These are phyloP conservation scores for Erynnis tages DNA, from an alignment of 2,888 invertebrate species.

Conservation along the genomic window DNA sequence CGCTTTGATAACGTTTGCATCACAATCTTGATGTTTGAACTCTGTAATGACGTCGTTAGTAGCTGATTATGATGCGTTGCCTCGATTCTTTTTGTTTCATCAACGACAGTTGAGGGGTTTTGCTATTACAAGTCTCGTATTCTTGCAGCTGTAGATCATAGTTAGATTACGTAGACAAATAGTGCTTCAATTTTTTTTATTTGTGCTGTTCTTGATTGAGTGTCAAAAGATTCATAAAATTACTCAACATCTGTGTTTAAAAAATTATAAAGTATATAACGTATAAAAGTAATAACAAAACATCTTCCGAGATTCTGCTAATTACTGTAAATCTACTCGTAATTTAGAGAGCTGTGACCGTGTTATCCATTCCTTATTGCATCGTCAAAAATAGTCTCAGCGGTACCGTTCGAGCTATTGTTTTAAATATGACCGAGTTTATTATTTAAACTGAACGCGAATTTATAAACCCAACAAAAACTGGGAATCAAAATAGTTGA, in stretches of 20 bases:
- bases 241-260: too few species aligned
- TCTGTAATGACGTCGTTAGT: conserved; percentile 24
- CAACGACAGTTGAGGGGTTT: conserved; percentile 5
- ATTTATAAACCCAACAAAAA: conserved; percentile 62
- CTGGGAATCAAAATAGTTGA: conserved; percentile 53
- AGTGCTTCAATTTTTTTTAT: too few species aligned
- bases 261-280: too few species aligned
- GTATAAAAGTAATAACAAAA: too few species aligned
- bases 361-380: not conserved
- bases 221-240: too few species aligned
- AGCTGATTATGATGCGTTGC: conserved; percentile 17
- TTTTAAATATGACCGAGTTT: conserved; percentile 38
- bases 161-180: not conserved
- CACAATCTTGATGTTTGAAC: conserved; percentile 24
- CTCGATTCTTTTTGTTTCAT: conserved; percentile 17
- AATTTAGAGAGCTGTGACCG: conserved; percentile 3
- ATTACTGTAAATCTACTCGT: not conserved
- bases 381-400: conserved; percentile 13
- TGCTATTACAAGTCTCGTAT: conserved; percentile 3
- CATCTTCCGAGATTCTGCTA: too few species aligned
- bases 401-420: conserved; percentile 31
- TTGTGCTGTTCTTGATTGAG: too few species aligned
- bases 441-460: conserved; percentile 50
- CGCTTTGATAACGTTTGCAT: conserved; percentile 35
- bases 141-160: not conserved